These are phyloP conservation scores for Danio jaintianensis DNA, from an alignment of 2,797 vertebrate species.

Conservation along the genomic window DNA sequence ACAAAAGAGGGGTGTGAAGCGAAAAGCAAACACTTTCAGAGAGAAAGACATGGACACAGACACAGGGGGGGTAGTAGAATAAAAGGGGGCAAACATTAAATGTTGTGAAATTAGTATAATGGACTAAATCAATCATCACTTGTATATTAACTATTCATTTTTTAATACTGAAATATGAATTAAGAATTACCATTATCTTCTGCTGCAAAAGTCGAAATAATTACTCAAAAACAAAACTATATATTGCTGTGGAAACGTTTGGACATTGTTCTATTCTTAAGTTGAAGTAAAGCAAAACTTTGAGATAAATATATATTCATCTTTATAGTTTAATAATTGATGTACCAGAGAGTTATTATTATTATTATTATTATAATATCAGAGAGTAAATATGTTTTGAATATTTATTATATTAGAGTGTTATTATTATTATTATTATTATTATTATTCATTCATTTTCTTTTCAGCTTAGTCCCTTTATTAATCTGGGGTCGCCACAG, in stretches of 20 bases:
- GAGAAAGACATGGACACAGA: constrained; percentile 25
- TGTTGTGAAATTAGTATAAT: not conserved
- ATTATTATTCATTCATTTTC: too few species aligned
- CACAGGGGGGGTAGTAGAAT: not conserved
- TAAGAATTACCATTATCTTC: not conserved
- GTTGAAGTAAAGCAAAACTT: too few species aligned
- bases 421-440: too few species aligned
- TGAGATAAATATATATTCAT: not conserved
- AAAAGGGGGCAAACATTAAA: too few species aligned
- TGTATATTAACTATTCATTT: not conserved
- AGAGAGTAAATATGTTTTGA: too few species aligned
- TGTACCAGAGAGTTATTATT: not conserved
- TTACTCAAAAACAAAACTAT: not conserved
- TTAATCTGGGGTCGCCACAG: too few species aligned
- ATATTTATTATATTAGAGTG: too few species aligned
- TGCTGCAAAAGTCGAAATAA: not conserved
- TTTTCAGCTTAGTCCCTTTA: too few species aligned
- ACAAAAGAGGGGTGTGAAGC: constrained; percentile 41
- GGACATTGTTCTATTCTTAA: not conserved
- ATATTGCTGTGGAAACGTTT: not conserved
- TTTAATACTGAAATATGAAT: not conserved
- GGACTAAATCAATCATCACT: not conserved
- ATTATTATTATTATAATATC: too few species aligned
- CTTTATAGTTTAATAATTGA: not conserved
- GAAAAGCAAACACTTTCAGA: constrained; percentile 36